These are phyloP conservation scores for Okamejei kenojei DNA, from an alignment of 2,797 vertebrate species.

Conservation along the genomic window DNA sequence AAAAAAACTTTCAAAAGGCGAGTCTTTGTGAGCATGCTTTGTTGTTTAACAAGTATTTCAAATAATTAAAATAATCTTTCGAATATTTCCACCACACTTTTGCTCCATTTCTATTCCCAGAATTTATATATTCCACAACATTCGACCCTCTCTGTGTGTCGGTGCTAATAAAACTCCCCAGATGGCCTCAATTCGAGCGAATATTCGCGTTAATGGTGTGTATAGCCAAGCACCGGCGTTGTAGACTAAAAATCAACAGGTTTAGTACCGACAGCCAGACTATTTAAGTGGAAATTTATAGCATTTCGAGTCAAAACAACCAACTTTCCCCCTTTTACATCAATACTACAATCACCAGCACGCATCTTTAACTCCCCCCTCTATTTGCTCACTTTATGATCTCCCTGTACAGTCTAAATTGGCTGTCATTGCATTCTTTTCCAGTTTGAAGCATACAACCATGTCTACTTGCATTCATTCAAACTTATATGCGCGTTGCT, in stretches of 20 bases:
- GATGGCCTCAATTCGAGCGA: neutral
- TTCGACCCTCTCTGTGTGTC: neutral
- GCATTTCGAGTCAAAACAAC: conserved; percentile 9
- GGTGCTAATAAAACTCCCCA: conserved; percentile 2
- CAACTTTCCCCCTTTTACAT: neutral
- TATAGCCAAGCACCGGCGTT: neutral
- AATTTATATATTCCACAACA: conserved; percentile 19
- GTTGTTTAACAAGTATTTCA: neutral
- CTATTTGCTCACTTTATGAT: neutral
- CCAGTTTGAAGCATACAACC: neutral
- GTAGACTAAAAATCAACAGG: conserved; percentile 20
- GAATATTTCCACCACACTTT: neutral
- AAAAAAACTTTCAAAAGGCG: neutral
- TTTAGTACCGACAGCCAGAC: conserved; percentile 5
- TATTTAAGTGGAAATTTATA: conserved; percentile 15
- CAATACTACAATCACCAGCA: neutral
- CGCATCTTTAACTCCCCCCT: neutral
- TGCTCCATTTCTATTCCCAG: neutral
- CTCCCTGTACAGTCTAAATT: neutral
- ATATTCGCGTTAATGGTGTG: neutral
- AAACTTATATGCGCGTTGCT: neutral
- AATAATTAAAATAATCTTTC: neutral
- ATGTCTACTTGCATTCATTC: neutral
- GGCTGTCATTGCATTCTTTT: neutral
- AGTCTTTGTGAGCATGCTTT: neutral